phyloP scores from a whole-genome alignment of 92 coral and sea anemone species.

The Phymanthus crucifer region DNA sequence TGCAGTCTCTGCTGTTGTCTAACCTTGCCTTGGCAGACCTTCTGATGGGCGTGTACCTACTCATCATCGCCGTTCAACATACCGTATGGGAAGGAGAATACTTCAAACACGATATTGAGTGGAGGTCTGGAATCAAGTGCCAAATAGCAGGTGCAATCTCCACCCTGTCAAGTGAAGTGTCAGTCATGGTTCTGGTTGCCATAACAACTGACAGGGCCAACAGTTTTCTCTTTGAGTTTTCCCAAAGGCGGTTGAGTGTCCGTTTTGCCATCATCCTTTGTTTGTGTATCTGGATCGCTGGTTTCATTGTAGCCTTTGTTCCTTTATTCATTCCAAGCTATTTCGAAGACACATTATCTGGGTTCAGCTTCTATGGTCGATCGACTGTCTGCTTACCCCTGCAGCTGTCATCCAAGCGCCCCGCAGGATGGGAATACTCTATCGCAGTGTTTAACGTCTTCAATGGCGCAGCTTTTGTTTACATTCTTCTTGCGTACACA shows the following conservation, averaged over 20 bases:
- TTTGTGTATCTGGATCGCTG: constrained; percentile 44
- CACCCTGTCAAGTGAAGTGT: constrained; percentile 64
- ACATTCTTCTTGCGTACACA: constrained; percentile 58
- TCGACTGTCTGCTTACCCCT: constrained; percentile 71
- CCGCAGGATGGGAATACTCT: constrained; percentile 77
- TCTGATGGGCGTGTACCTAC: constrained; percentile 61
- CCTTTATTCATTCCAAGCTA: constrained; percentile 49
- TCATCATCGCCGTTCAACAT: constrained; percentile 57
- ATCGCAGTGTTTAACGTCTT: constrained; percentile 53
- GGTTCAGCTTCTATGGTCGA: constrained; percentile 58
- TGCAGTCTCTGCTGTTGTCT: constrained; percentile 52
- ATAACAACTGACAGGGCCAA: constrained; percentile 60
- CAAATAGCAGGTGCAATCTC: constrained; percentile 67
- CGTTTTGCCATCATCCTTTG: constrained; percentile 42
- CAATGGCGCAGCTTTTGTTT: constrained; percentile 61
- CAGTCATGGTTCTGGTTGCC: constrained; percentile 53
- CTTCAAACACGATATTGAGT: constrained; percentile 57
- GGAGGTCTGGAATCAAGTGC: constrained; percentile 57
- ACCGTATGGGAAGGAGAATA: constrained; percentile 63
- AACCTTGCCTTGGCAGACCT: constrained; percentile 60
- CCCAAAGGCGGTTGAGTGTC: constrained; percentile 28
- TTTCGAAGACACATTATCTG: constrained; percentile 39
- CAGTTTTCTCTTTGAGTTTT: constrained; percentile 58
- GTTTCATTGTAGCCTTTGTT: constrained; percentile 34
- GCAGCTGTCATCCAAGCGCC: constrained; percentile 55